phyloP scores from a whole-genome alignment of 2,113 vertebrate genomes.

The human (Homo sapiens) region DNA sequence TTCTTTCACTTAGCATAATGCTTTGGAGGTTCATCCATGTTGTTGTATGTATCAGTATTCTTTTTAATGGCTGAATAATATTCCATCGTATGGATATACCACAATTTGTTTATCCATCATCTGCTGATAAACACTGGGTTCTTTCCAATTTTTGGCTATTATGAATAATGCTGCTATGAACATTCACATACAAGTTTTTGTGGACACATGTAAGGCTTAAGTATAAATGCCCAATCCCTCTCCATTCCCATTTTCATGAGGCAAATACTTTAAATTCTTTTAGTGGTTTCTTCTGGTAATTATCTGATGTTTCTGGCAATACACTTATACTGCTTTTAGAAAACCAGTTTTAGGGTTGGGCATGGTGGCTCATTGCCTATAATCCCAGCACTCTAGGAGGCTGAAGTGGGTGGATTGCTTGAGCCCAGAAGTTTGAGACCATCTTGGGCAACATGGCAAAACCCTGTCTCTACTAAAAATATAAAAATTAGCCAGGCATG shows the following conservation, averaged over 20 bases:
- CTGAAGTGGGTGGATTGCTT: too few species aligned
- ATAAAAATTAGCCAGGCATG: too few species aligned
- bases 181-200: not conserved
- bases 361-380: too few species aligned
- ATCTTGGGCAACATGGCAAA: too few species aligned
- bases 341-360: not conserved
- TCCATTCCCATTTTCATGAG: constrained; percentile 10
- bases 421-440: too few species aligned
- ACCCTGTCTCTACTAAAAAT: too few species aligned
- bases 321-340: not conserved
- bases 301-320: constrained; percentile 34
- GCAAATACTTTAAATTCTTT: constrained; percentile 48
- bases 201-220: not conserved
- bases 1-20: not conserved
- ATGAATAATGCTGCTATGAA: not conserved
- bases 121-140: not conserved
- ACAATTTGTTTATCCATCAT: not conserved
- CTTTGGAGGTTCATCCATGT: not conserved
- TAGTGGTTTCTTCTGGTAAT: constrained; percentile 17
- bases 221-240: not conserved
- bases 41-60: not conserved
- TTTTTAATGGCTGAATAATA: not conserved
- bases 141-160: not conserved
- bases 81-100: not conserved
- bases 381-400: too few species aligned